Percentiles rank a stretch among this genome's conserved stretches.
Evolutionary conservation across 2,888 invertebrate species (phyloP).

Genomic region (Eudasyphora cyanicolor): DNA sequence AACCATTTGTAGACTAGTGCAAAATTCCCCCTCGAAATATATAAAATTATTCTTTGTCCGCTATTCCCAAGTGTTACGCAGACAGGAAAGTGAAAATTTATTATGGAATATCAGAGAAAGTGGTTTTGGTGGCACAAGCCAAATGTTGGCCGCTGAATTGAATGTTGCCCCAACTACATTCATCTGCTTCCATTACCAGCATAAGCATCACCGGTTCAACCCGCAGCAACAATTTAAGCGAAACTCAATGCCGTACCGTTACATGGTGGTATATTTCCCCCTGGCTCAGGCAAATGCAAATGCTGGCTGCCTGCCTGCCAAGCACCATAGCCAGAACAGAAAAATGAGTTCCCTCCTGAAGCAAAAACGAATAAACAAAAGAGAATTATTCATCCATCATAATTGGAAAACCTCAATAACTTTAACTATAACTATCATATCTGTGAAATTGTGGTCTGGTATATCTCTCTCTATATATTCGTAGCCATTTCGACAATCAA

Average conservation of each 20-base stretch:
- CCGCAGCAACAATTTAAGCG: no score
- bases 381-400: constrained; percentile 36
- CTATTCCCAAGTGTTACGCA: neutral
- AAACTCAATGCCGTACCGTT: no score
- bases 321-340: neutral
- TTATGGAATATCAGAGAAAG: neutral
- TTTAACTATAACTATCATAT: constrained; percentile 31
- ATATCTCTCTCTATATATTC: no score
- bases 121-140: no score
- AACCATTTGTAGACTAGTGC: no score
- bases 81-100: neutral
- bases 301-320: neutral
- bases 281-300: neutral
- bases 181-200: no score
- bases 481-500: constrained; percentile 5
- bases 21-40: neutral
- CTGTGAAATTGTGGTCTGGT: constrained; percentile 28
- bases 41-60: neutral
- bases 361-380: constrained; percentile 18
- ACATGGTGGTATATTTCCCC: no score
- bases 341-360: neutral
- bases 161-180: no score
- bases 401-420: constrained; percentile 35
- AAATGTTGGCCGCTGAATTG: no score
- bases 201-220: no score